Percentiles rank a stretch among this genome's conserved stretches.
Conservation (phyloP, 2,888 invertebrate genomes). For the Eudemis profundana region DNA sequence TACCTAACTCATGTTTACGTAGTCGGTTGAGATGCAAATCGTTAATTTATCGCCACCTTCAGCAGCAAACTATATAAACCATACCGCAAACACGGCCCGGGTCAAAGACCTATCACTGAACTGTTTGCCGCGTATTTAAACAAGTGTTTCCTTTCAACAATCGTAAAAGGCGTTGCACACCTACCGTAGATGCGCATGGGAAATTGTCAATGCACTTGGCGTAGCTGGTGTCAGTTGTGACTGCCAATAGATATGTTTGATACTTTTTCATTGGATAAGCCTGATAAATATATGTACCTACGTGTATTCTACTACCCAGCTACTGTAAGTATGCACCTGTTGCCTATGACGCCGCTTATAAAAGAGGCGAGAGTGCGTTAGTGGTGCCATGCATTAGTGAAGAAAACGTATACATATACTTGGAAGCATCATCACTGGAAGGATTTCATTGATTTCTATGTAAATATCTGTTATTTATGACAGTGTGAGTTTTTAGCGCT, state of each 20-base stretch:
- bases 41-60: constrained; percentile 82
- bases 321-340: too few relatives aligned
- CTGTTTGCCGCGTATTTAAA: constrained; percentile 72
- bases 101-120: constrained; percentile 81
- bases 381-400: too few relatives aligned
- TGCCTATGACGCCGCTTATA: too few relatives aligned
- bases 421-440: too few relatives aligned
- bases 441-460: too few relatives aligned
- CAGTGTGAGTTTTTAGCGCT: too few relatives aligned
- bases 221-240: background rate
- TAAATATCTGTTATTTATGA: too few relatives aligned
- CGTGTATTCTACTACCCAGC: too few relatives aligned
- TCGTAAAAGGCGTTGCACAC: constrained; percentile 60
- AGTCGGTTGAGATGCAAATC: constrained; percentile 78
- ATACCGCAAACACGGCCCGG: constrained; percentile 77
- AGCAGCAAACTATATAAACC: constrained; percentile 78
- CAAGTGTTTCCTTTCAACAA: constrained; percentile 71
- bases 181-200: constrained; percentile 5
- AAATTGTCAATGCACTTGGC: constrained; percentile 11
- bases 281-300: too few relatives aligned
- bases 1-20: constrained; percentile 74
- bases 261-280: background rate
- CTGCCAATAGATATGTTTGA: background rate
- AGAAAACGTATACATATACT: too few relatives aligned
- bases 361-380: too few relatives aligned